A percentile compares a stretch with the other conserved stretches of the same genome.
These are phyloP conservation scores for Eugnorisma glareosa DNA, from an alignment of 2,888 invertebrate genomes.

Conservation along the genomic window DNA sequence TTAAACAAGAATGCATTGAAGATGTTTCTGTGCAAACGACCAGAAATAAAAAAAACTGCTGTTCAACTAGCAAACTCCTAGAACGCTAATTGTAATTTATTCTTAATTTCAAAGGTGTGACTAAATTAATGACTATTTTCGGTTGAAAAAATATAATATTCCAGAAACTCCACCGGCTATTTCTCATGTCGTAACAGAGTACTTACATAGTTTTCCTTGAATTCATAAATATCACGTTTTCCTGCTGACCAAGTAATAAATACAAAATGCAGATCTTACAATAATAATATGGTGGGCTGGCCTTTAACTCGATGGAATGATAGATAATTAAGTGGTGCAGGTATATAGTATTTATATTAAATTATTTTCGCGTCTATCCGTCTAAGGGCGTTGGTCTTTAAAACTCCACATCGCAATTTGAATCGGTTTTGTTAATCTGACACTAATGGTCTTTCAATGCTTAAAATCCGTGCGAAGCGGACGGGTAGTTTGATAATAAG, in stretches of 20 bases:
- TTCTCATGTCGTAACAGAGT: neutral
- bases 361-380: neutral
- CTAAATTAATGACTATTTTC: neutral
- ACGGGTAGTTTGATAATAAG: neutral
- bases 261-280: neutral
- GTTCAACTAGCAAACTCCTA: neutral
- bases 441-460: neutral
- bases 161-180: neutral
- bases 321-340: neutral
- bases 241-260: slow-evolving; percentile 26
- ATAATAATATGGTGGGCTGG: neutral
- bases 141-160: neutral
- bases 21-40: neutral
- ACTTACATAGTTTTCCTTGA: slow-evolving; percentile 58
- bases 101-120: neutral
- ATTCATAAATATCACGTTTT: slow-evolving; percentile 42
- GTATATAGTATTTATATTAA: neutral
- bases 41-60: neutral
- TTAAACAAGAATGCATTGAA: slow-evolving; percentile 13
- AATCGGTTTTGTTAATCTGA: neutral
- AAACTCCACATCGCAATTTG: neutral
- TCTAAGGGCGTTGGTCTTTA: neutral
- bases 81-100: neutral
- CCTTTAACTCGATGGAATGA: slow-evolving; percentile 6
- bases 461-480: neutral